Percentiles rank a stretch among this genome's conserved stretches.
phyloP scores from a whole-genome alignment of 2,797 vertebrate genomes.

The Propithecus deckenii region DNA sequence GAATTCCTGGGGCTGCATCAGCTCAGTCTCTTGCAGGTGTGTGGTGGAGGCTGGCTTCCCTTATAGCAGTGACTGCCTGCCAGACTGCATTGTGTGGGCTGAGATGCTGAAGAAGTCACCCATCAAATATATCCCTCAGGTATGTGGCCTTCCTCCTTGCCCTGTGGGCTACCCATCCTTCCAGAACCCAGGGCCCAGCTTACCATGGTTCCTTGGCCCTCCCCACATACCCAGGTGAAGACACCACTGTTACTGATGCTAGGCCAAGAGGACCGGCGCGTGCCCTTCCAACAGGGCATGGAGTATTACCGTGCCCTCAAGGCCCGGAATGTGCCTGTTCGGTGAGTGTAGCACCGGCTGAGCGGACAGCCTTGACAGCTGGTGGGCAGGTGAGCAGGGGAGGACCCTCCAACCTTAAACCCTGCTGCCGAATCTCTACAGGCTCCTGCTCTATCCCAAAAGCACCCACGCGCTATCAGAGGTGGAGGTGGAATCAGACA shows the following conservation, averaged over 20 bases:
- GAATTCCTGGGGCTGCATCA: neutral
- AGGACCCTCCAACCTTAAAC: neutral
- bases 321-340: constrained; percentile 88
- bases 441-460: constrained; percentile 94
- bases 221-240: constrained; percentile 87
- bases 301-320: constrained; percentile 95
- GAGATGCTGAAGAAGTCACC: constrained; percentile 95
- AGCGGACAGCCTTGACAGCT: neutral
- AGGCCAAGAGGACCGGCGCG: constrained; percentile 95
- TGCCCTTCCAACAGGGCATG: constrained; percentile 94
- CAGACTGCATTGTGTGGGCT: constrained; percentile 87
- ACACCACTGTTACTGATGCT: constrained; percentile 93
- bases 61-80: constrained; percentile 86
- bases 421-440: constrained; percentile 66
- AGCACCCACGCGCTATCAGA: constrained; percentile 94
- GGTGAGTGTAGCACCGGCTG: constrained; percentile 85
- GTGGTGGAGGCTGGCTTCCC: constrained; percentile 89
- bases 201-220: neutral
- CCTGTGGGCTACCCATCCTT: neutral
- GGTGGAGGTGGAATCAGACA: constrained; percentile 94
- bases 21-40: constrained; percentile 88
- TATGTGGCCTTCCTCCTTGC: constrained; percentile 67
- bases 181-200: neutral
- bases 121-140: constrained; percentile 89
- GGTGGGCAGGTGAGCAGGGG: neutral